Conservation (phyloP, 2,888 invertebrate genomes). For the Escarpia spicata region DNA sequence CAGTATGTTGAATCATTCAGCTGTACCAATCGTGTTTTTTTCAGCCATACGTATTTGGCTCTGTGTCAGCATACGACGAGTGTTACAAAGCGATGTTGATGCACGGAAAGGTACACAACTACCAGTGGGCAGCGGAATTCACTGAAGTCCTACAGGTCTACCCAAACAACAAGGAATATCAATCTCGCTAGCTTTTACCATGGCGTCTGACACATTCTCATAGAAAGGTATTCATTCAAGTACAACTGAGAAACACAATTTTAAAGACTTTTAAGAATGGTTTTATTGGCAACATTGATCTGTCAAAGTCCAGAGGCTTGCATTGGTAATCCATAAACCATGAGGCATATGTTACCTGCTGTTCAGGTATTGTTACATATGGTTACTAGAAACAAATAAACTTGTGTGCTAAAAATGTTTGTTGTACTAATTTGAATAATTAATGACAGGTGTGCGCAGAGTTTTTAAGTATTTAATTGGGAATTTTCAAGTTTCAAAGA, state of each 20-base stretch:
- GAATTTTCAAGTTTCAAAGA: too few species aligned
- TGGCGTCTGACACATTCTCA: not conserved
- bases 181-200: not conserved
- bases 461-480: too few species aligned
- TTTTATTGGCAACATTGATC: not conserved
- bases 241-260: not conserved
- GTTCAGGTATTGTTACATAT: not conserved
- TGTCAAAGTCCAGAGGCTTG: not conserved
- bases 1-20: not conserved
- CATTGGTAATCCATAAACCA: too few species aligned
- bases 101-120: conserved; percentile 7
- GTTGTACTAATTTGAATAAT: too few species aligned
- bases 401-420: not conserved
- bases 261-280: not conserved
- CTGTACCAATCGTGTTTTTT: not conserved
- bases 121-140: not conserved
- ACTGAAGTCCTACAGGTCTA: not conserved
- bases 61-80: not conserved
- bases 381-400: not conserved
- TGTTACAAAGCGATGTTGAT: not conserved
- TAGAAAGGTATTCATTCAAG: not conserved
- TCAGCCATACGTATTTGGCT: conserved; percentile 4
- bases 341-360: too few species aligned
- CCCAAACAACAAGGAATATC: not conserved
- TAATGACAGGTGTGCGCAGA: too few species aligned